phyloP scores from a whole-genome alignment of 2,113 vertebrate species.

The Pica pica region DNA sequence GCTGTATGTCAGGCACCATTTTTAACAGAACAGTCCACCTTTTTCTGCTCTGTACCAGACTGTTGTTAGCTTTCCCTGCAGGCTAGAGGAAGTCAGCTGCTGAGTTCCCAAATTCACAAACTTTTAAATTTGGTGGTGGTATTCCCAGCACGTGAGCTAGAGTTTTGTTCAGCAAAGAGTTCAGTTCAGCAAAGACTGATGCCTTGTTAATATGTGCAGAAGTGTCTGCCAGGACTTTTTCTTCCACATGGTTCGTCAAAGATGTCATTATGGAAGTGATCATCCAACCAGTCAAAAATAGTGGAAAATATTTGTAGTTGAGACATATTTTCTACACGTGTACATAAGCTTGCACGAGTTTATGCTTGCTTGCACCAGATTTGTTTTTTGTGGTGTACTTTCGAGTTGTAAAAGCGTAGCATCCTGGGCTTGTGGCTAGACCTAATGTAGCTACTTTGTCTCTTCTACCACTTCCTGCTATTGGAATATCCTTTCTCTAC shows the following conservation, averaged over 20 bases:
- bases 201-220: neutral
- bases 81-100: neutral
- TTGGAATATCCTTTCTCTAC: neutral
- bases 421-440: neutral
- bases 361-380: neutral
- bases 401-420: neutral
- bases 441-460: neutral
- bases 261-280: neutral
- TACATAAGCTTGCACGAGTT: neutral
- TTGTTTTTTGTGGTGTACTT: neutral
- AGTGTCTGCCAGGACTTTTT: neutral
- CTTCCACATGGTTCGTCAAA: neutral
- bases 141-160: neutral
- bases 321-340: neutral
- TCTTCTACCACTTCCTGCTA: neutral
- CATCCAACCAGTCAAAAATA: neutral
- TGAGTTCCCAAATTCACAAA: neutral
- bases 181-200: neutral
- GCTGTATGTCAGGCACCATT: neutral
- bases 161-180: neutral
- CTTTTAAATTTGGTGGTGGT: neutral
- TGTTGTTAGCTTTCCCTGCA: neutral
- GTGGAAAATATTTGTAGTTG: neutral
- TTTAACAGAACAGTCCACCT: neutral
- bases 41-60: neutral